phyloP scores from a whole-genome alignment of 2,113 vertebrate species.

The Osmerus eperlanus region DNA sequence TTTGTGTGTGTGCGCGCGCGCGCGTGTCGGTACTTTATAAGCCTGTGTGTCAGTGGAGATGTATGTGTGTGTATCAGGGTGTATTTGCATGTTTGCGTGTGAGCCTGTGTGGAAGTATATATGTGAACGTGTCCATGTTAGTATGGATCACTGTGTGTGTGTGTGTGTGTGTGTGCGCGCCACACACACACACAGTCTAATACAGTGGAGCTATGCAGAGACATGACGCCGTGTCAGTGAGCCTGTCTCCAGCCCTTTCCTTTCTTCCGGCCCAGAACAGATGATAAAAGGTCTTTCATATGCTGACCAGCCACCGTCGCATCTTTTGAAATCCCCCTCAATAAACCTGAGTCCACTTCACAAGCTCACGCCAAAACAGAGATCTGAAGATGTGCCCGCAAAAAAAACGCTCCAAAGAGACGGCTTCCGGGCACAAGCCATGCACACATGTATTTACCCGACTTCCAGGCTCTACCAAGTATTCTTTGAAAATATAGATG shows the following conservation, averaged over 20 bases:
- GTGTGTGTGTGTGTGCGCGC: constrained; percentile 9
- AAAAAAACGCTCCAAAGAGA: not conserved
- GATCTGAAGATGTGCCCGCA: not conserved
- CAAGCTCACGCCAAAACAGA: constrained; percentile 42
- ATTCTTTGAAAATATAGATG: constrained; percentile 23
- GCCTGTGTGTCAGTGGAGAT: too few relatives aligned
- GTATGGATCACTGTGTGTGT: constrained; percentile 6
- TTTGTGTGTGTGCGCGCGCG: too few relatives aligned
- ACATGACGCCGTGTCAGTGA: constrained; percentile 37
- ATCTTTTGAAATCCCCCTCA: constrained; percentile 65
- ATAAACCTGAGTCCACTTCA: constrained; percentile 46
- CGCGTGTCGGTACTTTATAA: too few relatives aligned
- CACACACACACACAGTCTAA: constrained; percentile 18
- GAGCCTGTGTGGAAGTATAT: not conserved
- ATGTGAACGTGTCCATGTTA: not conserved
- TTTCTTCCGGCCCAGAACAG: constrained; percentile 36
- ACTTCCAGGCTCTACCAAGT: constrained; percentile 25
- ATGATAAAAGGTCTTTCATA: constrained; percentile 56
- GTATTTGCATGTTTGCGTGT: too few relatives aligned
- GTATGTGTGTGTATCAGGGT: too few relatives aligned
- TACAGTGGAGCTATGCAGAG: constrained; percentile 28
- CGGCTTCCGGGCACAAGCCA: not conserved
- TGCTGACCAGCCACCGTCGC: constrained; percentile 54
- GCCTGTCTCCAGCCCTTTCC: constrained; percentile 31
- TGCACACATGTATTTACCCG: too few relatives aligned